These are phyloP conservation scores for Solenopsis fugax DNA, from an alignment of 1,140 invertebrate genomes.

Conservation along the genomic window DNA sequence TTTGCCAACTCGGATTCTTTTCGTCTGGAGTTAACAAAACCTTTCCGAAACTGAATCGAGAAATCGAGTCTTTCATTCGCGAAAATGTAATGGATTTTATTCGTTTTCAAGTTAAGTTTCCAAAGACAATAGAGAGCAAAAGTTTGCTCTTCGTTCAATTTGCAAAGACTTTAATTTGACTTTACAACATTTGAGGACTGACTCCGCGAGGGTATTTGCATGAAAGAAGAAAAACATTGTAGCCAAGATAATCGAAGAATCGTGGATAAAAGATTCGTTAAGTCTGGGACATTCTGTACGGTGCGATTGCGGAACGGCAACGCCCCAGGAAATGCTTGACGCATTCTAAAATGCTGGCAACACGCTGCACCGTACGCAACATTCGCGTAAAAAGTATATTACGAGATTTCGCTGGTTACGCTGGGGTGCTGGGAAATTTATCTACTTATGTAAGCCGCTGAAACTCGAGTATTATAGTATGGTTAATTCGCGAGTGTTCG, in stretches of 20 bases:
- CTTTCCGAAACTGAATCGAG: not conserved
- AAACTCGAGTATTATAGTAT: not conserved
- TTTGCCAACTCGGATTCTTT: not conserved
- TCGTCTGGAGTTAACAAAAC: not conserved
- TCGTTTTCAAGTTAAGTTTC: not conserved
- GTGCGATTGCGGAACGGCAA: conserved; percentile 9
- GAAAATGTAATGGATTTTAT: not conserved
- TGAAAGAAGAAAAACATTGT: not conserved
- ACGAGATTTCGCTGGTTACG: conserved; percentile 31
- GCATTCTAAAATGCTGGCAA: not conserved
- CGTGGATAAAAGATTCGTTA: not conserved
- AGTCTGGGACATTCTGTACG: not conserved
- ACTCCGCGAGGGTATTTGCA: not conserved
- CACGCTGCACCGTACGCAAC: conserved; percentile 16
- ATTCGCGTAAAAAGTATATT: conserved; percentile 21
- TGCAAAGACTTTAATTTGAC: not conserved
- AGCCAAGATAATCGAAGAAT: not conserved
- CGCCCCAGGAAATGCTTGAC: conserved; percentile 20
- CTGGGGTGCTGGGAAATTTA: conserved; percentile 18
- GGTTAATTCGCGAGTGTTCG: not conserved
- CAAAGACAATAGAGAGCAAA: not conserved
- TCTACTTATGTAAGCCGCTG: not conserved
- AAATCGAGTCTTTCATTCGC: not conserved
- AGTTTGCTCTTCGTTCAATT: not conserved
- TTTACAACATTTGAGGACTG: not conserved